Base-by-base conservation (phyloP, 1,140 invertebrate species). In the Dreissena rostriformis region DNA sequence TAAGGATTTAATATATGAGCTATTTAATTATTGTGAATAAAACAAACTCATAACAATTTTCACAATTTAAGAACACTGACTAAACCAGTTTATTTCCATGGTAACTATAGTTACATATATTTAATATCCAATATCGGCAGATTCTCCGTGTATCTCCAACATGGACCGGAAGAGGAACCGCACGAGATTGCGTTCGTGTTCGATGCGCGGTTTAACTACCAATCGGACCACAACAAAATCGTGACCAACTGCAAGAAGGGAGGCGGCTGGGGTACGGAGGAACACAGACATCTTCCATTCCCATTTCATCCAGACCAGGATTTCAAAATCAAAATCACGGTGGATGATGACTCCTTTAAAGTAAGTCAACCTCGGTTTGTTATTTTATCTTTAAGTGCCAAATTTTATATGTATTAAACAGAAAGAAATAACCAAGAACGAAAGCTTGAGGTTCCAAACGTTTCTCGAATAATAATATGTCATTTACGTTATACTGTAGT, bases 221-320 rank as follows among this genome's bases (percentile, higher is more conserved):
- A 84, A 7, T n/a, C 65, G 10, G 26, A 17, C 65, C 75, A 87
- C 10, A 90, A 92, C 26, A 89, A 88, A n/a, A 90, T 97, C 11
- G 96, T 98, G 5, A 94, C 96, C 17, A 97, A 97, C 92, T 95
- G 95, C 26, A 96, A 95, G 94, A 94, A 94, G 80, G 95, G 95
- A 87, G 96, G 96, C 0, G 94, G 94, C 85, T 97, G 96, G 96
- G 95, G 96, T 24, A 92, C 94, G 10, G 97, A 97, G 93, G 96
- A 97, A 87, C 94, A 95, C 85, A 95, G 95, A 82, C 95, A 95
- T 17, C 94, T 93, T 49, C 81, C 83, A 52, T 95, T 96, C 88
- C 95, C 95, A 0, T 95, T 98, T 77, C 93, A 94, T 61, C 94
- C 95, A 5, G 96, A 96, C 4, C 95, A 95, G 75, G 95, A 96